Percentiles rank a stretch among this genome's conserved stretches.
These are phyloP conservation scores for Pelvicachromis taeniatus DNA, from an alignment of 2,113 vertebrate species.

Conservation along the genomic window DNA sequence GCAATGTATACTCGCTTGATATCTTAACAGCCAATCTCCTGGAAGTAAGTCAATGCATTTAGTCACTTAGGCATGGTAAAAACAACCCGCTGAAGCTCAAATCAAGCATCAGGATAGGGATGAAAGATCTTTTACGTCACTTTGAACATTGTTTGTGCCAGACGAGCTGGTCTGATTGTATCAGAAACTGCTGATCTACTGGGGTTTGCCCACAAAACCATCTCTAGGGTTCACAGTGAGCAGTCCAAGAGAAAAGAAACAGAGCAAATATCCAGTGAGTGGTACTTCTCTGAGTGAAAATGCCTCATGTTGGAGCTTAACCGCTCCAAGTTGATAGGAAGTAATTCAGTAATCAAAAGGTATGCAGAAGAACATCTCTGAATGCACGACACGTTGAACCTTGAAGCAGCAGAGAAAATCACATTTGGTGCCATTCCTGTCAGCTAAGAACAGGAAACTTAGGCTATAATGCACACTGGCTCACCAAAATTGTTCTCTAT, in stretches of 20 bases:
- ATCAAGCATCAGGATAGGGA: background rate
- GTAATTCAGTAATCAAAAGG: background rate
- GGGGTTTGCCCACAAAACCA: background rate
- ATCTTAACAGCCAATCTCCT: background rate
- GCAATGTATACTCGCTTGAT: background rate
- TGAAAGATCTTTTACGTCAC: background rate
- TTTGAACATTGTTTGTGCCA: background rate
- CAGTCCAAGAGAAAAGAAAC: background rate
- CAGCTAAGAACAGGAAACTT: background rate
- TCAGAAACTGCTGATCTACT: background rate
- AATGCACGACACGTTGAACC: background rate
- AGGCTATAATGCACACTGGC: background rate
- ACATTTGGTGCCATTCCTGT: background rate
- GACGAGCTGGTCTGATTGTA: background rate
- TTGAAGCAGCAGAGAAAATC: background rate
- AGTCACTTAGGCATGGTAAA: background rate
- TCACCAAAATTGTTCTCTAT: background rate
- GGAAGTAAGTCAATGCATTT: background rate
- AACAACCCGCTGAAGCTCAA: rapidly evolving
- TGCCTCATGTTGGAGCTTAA: background rate
- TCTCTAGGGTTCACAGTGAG: background rate
- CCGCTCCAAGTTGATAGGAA: background rate
- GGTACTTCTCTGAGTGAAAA: background rate
- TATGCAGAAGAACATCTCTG: background rate
- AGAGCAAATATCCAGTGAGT: background rate